Conservation (phyloP, 2,888 invertebrate species). For the Sepiola atlantica region DNA sequence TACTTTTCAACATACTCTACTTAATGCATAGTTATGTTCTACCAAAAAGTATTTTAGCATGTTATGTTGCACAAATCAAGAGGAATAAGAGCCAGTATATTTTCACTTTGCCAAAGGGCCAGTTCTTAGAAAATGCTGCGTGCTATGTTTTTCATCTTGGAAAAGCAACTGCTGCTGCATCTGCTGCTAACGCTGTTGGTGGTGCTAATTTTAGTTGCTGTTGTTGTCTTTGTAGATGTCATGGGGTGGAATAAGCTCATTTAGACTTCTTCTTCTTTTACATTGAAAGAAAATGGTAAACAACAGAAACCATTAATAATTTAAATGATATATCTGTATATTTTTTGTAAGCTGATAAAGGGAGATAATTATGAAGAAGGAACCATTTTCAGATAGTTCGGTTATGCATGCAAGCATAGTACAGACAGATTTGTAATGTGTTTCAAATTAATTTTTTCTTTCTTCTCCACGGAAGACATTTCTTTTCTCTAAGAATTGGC, state of each 20-base stretch:
- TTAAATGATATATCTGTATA: not conserved
- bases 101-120: constrained; percentile 32
- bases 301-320: not conserved
- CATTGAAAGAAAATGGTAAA: constrained; percentile 7
- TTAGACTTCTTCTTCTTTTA: constrained; percentile 4
- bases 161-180: not conserved
- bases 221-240: not conserved
- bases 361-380: not conserved
- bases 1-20: constrained; percentile 22
- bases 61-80: constrained; percentile 20
- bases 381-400: not conserved
- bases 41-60: constrained; percentile 32
- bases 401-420: not conserved
- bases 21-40: constrained; percentile 19
- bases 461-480: not conserved
- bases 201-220: not conserved
- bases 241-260: not conserved
- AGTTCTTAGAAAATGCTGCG: constrained; percentile 4
- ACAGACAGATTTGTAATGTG: not conserved
- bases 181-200: not conserved
- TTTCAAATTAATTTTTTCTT: not conserved
- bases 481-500: not conserved
- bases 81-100: constrained; percentile 32
- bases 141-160: not conserved
- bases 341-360: not conserved